These are phyloP conservation scores for Diaperis boleti DNA, from an alignment of 2,888 invertebrate species.

Conservation along the genomic window DNA sequence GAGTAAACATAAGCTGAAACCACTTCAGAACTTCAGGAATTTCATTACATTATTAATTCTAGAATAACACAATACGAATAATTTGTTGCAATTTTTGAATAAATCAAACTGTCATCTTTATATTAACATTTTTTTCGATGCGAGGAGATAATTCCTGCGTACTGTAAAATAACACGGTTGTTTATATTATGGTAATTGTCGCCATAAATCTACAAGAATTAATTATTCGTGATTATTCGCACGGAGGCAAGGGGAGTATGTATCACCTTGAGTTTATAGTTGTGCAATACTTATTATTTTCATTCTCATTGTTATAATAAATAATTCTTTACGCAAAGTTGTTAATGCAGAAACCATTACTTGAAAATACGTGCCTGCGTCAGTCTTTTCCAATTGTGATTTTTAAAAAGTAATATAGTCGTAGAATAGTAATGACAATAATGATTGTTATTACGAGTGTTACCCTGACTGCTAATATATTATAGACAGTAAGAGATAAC, in stretches of 20 bases:
- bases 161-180: too few relatives aligned
- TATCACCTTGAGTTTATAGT: constrained; percentile 40
- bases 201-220: constrained; percentile 21
- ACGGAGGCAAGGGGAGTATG: constrained; percentile 12
- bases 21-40: too few relatives aligned
- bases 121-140: too few relatives aligned
- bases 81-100: too few relatives aligned
- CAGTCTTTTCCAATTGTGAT: constrained; percentile 6
- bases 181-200: constrained; percentile 14
- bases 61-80: too few relatives aligned
- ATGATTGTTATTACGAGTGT: constrained; percentile 30
- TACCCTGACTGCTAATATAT: constrained; percentile 23
- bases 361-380: constrained; percentile 3
- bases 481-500: constrained; percentile 24
- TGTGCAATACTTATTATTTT: constrained; percentile 41
- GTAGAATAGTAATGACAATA: constrained; percentile 23
- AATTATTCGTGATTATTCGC: constrained; percentile 25
- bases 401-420: constrained; percentile 25
- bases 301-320: constrained; percentile 33
- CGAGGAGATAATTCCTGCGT: too few relatives aligned
- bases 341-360: constrained; percentile 41
- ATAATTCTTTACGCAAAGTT: constrained; percentile 45
- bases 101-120: too few relatives aligned
- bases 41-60: too few relatives aligned
- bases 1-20: too few relatives aligned